These are phyloP conservation scores for Otis tarda DNA, from an alignment of 2,113 vertebrate genomes.

Conservation along the genomic window DNA sequence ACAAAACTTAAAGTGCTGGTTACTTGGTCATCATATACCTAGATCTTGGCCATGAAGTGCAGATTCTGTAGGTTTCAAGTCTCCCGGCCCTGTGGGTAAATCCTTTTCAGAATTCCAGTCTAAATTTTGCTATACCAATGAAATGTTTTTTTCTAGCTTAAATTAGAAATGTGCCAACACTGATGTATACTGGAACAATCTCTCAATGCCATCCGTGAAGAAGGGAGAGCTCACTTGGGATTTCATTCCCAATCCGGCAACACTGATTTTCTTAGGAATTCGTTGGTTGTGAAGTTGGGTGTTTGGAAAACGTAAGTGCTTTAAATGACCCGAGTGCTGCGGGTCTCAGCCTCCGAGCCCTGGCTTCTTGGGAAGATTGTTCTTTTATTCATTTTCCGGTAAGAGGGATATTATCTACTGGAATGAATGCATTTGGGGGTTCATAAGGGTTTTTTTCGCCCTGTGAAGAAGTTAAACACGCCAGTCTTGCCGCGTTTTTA, in stretches of 20 bases:
- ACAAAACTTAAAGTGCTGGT: not conserved
- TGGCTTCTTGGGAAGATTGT: rapidly evolving
- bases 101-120: not conserved
- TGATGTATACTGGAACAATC: rapidly evolving
- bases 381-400: rapidly evolving
- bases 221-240: not conserved
- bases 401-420: not conserved
- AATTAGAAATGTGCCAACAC: not conserved
- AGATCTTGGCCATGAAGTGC: not conserved
- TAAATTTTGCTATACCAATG: not conserved
- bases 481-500: rapidly evolving
- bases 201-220: rapidly evolving
- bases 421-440: no score
- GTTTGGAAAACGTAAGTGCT: rapidly evolving
- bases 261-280: rapidly evolving
- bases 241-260: rapidly evolving
- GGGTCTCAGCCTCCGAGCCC: rapidly evolving
- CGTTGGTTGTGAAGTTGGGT: rapidly evolving
- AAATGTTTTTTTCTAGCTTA: not conserved
- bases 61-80: not conserved
- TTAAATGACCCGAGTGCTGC: rapidly evolving
- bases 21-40: not conserved
- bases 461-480: rapidly evolving
- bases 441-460: no score
- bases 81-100: not conserved